Evolutionary conservation across 1,140 invertebrate species (phyloP).

Genomic region (Tetraneura akinire): DNA sequence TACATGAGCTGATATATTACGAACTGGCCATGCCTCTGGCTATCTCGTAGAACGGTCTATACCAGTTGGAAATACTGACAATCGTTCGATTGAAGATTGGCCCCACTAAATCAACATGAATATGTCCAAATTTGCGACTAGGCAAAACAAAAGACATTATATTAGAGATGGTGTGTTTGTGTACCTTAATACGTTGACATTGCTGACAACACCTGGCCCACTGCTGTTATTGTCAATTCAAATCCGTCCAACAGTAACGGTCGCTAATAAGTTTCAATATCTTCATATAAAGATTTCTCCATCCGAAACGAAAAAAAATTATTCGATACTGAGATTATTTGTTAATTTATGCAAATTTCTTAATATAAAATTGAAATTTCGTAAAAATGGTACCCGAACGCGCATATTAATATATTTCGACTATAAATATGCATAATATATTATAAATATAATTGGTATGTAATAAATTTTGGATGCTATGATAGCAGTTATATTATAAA

Average conservation of each 20-base stretch:
- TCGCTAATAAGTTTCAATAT: too few species aligned
- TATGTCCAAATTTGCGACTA: background rate
- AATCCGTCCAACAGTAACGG: constrained; percentile 26
- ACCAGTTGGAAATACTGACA: constrained; percentile 56
- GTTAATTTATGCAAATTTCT: too few species aligned
- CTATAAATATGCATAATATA: too few species aligned
- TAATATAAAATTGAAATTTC: too few species aligned
- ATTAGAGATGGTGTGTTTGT: background rate
- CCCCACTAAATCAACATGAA: constrained; percentile 61
- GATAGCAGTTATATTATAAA: too few species aligned
- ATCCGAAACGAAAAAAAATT: too few species aligned
- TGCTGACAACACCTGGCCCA: background rate
- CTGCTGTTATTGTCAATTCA: background rate
- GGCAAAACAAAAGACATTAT: background rate
- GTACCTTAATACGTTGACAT: constrained; percentile 2
- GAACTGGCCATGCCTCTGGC: constrained; percentile 56
- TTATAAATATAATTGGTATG: too few species aligned
- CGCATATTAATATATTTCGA: too few species aligned
- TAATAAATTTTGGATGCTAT: too few species aligned
- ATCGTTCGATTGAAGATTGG: constrained; percentile 55
- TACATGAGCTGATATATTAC: constrained; percentile 57
- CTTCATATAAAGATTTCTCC: too few species aligned
- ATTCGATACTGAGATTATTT: too few species aligned
- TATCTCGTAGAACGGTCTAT: constrained; percentile 58
- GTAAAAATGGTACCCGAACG: too few species aligned